A percentile compares a stretch with the other conserved stretches of the same genome.
These are phyloP conservation scores for Trinorchestia longiramus DNA, from an alignment of 1,140 invertebrate species.

Conservation along the genomic window DNA sequence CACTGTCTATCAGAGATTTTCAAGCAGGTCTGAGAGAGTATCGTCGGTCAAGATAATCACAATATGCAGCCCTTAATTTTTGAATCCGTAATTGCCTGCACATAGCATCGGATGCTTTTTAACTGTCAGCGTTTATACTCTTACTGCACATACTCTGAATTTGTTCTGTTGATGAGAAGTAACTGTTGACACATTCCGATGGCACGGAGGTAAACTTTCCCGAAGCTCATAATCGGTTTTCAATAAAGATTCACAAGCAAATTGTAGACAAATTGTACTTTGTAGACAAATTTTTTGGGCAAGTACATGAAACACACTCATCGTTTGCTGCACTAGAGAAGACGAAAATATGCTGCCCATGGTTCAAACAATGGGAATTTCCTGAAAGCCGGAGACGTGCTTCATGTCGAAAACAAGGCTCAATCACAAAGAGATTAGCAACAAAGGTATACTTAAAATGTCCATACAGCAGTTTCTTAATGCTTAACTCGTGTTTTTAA, in stretches of 20 bases:
- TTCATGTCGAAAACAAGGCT: not conserved
- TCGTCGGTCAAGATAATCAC: too few relatives aligned
- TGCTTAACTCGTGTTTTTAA: not conserved
- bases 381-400: not conserved
- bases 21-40: not conserved
- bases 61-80: not conserved
- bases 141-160: not conserved
- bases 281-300: not conserved
- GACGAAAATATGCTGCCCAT: not conserved
- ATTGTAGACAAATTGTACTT: too few relatives aligned
- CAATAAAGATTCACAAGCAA: not conserved
- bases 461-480: not conserved
- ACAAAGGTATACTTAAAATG: not conserved
- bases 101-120: not conserved
- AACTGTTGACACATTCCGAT: not conserved
- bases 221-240: not conserved
- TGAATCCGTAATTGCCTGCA: not conserved
- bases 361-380: not conserved
- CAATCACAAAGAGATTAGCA: not conserved
- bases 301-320: not conserved
- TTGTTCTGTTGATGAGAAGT: not conserved
- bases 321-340: not conserved
- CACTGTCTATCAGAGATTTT: not conserved
- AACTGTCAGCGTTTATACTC: not conserved
- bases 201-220: not conserved